A percentile compares a stretch with the other conserved stretches of the same genome.
Evolutionary conservation across 1,140 invertebrate genomes (phyloP).

Genomic region (Subanguina moxae): DNA sequence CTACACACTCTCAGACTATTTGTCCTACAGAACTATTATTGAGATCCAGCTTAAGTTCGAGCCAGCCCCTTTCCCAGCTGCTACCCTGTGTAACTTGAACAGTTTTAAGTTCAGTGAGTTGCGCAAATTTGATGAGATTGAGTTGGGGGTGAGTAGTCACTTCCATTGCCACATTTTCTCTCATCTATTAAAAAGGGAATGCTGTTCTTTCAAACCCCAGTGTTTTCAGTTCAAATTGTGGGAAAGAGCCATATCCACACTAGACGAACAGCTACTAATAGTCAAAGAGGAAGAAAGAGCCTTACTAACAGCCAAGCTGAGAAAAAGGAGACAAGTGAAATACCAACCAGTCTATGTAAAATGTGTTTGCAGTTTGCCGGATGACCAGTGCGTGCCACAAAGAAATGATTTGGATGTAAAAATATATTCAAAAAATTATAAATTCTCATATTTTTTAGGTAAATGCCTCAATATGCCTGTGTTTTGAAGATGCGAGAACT

Average conservation of each 20-base stretch:
- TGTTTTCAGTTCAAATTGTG: constrained; percentile 50
- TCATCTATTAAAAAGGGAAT: not conserved
- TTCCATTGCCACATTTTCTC: too few relatives aligned
- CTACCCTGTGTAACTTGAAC: constrained; percentile 58
- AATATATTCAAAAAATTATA: too few relatives aligned
- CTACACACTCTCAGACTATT: constrained; percentile 56
- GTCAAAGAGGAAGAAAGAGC: constrained; percentile 5
- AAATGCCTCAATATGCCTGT: constrained; percentile 56
- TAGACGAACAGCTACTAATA: constrained; percentile 16
- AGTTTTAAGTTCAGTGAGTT: constrained; percentile 55
- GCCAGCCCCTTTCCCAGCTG: constrained; percentile 59
- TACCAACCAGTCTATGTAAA: constrained; percentile 58
- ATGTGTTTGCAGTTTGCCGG: constrained; percentile 49
- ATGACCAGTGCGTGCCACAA: constrained; percentile 59
- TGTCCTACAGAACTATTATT: constrained; percentile 56
- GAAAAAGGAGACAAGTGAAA: constrained; percentile 44
- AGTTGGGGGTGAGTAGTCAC: constrained; percentile 45
- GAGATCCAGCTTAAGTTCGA: constrained; percentile 60
- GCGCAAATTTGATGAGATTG: constrained; percentile 54
- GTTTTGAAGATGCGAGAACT: constrained; percentile 54
- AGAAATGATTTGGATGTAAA: constrained; percentile 53
- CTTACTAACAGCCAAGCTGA: constrained; percentile 1
- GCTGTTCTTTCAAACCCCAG: not conserved
- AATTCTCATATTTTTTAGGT: constrained; percentile 43
- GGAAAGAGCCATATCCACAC: constrained; percentile 51